phyloP scores from a whole-genome alignment of 2,888 invertebrate species.

The Caenorhabditis sinica region DNA sequence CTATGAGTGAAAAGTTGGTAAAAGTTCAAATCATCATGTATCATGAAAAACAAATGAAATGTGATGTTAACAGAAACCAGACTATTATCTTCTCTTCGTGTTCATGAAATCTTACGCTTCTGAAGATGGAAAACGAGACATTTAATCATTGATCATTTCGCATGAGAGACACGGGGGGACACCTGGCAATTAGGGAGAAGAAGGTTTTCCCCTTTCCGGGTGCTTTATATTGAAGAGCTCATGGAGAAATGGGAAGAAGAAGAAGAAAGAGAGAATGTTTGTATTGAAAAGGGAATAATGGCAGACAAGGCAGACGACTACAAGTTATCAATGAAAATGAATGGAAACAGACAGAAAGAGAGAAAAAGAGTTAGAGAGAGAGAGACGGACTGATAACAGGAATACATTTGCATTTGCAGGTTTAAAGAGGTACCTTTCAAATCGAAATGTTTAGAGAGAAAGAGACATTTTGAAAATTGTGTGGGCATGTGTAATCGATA shows the following conservation, averaged over 20 bases:
- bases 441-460: constrained; percentile 33
- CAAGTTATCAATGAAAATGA: constrained; percentile 44
- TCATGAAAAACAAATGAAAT: constrained; percentile 24
- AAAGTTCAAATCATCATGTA: background rate
- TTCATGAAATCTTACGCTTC: constrained; percentile 21
- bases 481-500: too few species aligned
- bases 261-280: constrained; percentile 19
- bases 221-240: background rate
- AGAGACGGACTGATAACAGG: constrained; percentile 18
- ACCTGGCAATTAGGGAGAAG: constrained; percentile 39
- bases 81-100: background rate
- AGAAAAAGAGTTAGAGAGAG: constrained; percentile 5
- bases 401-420: constrained; percentile 45
- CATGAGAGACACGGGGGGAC: constrained; percentile 10
- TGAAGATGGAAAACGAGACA: background rate
- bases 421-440: constrained; percentile 20
- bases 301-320: background rate
- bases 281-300: constrained; percentile 20
- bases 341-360: constrained; percentile 6
- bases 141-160: constrained; percentile 41
- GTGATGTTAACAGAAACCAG: constrained; percentile 24
- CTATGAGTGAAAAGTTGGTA: background rate
- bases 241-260: background rate
- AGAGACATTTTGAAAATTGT: too few species aligned
- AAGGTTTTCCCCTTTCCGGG: background rate